Evolutionary conservation across 2,888 invertebrate genomes (phyloP), one percentile per base, ranked within the genome.

Genomic region (Linhomoeus sp.): DNA sequence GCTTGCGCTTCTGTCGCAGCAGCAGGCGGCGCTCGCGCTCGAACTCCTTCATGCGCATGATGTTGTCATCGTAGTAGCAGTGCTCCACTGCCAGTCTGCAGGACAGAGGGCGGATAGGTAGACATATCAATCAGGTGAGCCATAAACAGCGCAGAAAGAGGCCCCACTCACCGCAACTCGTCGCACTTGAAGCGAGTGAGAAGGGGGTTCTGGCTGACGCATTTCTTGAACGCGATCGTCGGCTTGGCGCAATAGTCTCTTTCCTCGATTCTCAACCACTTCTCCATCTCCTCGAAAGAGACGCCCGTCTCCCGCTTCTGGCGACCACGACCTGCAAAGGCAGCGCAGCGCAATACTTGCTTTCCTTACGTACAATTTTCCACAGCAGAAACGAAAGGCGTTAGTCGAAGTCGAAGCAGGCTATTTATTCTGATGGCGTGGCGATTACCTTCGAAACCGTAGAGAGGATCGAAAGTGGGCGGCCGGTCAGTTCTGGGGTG

Each of bases 41-140:
- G 55, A 56, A 62, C 45, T 62, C 62, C 53, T 63, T 62, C 47
- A 60, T 55, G 46, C 62, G 56, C 47, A 54, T 50, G 40, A 62
- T 52, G 50, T 57, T 49, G 49, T 63, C 61, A 23, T 61, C 61
- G 50, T 60, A 61, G 47, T 60, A 56, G 50, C 61, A 61, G 7
- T 29, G 29, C 29, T 29, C 29, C 7, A 29, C 5, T 12, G 12
- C 12, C 7, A 9, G 29, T 12, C 29, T 29, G 12, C 7, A 12
- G 7, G 29, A 29, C 29, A 5, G 29, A 5, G 29, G 5, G 29
- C 29, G 29, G 7, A 12, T 29, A 9, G 29, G n/a, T n/a, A n/a
- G n/a, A n/a, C 29, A 29, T 5, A 5, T 5, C 29, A 12, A 12
- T 29, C 29, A 12, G 12, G 29, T 9, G 29, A 12, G 7, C 7